phyloP scores from a whole-genome alignment of 1,140 invertebrate species.

The Acromyrmex heyeri region DNA sequence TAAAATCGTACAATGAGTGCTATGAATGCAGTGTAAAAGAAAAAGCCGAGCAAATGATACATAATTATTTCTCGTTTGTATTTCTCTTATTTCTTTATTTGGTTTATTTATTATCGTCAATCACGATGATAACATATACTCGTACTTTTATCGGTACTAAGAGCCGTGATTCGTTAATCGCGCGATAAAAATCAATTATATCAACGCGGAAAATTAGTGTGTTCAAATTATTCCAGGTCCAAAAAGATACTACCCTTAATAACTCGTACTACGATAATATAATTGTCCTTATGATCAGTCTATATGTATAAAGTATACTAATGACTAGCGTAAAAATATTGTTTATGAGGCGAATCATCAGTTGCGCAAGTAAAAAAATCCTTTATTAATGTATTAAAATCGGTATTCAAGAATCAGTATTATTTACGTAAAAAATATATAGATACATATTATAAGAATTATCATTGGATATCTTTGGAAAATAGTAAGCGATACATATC shows the following conservation, averaged over 20 bases:
- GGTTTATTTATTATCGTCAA: neutral
- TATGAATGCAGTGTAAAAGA: neutral
- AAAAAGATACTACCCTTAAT: too few species aligned
- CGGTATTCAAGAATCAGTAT: neutral
- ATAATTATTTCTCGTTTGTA: slow-evolving; percentile 6
- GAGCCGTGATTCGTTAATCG: slow-evolving; percentile 9
- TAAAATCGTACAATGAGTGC: neutral
- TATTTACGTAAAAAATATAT: neutral
- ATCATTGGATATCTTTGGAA: neutral
- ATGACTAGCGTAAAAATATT: slow-evolving; percentile 1
- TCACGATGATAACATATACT: neutral
- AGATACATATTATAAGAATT: slow-evolving; percentile 1
- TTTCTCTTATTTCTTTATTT: neutral
- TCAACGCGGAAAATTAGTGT: neutral
- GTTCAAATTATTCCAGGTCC: too few species aligned
- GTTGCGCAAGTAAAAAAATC: neutral
- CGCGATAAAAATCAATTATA: slow-evolving; percentile 66
- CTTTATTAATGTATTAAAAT: neutral
- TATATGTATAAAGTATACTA: neutral
- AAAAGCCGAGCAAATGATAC: neutral
- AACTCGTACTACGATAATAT: neutral
- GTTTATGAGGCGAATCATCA: neutral
- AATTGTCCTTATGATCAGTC: neutral
- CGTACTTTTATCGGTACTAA: slow-evolving; percentile 13
- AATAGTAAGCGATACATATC: slow-evolving; percentile 4